Conservation (phyloP, 1,140 invertebrate genomes). For the Neelides sp. region DNA sequence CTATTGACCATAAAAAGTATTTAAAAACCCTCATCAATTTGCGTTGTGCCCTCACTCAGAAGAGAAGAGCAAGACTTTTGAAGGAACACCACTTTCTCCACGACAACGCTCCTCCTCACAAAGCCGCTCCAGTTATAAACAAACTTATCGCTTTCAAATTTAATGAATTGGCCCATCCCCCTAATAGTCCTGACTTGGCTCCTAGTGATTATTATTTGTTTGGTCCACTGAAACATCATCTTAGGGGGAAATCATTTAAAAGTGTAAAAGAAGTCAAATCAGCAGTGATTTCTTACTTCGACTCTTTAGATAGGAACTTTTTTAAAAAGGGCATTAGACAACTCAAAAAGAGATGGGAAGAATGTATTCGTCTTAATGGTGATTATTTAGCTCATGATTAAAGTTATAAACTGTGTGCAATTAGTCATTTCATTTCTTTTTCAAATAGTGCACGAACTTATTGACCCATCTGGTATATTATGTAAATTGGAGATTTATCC, state of each 20-base stretch:
- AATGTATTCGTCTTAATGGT: not conserved
- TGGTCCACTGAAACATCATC: too few relatives aligned
- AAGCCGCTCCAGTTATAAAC: not conserved
- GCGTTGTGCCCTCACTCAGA: constrained; percentile 9
- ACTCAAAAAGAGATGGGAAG: not conserved
- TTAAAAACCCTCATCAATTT: constrained; percentile 10
- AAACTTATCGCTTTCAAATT: not conserved
- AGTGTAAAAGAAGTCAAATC: not conserved
- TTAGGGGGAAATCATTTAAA: not conserved
- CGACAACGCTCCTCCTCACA: constrained; percentile 1
- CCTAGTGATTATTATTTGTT: constrained; percentile 1
- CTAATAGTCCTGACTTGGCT: not conserved
- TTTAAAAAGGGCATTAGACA: too few relatives aligned
- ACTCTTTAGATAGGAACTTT: not conserved
- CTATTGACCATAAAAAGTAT: too few relatives aligned
- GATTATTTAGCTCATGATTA: not conserved
- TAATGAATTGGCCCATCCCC: not conserved
- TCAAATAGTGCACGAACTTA: too few relatives aligned
- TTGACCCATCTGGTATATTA: too few relatives aligned
- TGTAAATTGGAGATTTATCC: too few relatives aligned
- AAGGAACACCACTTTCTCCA: constrained; percentile 9
- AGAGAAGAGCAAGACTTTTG: too few relatives aligned
- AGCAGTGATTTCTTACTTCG: not conserved
- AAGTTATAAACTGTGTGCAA: too few relatives aligned
- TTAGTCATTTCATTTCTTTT: too few relatives aligned